phyloP scores from a whole-genome alignment of 2,888 invertebrate genomes.

The Pinctada fucata region DNA sequence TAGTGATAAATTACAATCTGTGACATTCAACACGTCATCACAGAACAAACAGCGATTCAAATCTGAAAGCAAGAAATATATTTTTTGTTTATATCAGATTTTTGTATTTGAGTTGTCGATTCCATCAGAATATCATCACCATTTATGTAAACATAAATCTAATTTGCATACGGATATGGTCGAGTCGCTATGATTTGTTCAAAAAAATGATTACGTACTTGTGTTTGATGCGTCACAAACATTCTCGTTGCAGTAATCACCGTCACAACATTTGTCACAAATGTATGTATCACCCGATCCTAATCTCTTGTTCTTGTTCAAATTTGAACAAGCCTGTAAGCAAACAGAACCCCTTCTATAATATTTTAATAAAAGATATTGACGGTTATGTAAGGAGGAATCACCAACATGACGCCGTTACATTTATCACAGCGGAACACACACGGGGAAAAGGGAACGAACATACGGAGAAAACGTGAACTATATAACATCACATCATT shows the following conservation, averaged over 20 bases:
- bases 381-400: too few relatives aligned
- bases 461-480: too few relatives aligned
- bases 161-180: too few relatives aligned
- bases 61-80: conserved; percentile 5
- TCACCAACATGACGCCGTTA: too few relatives aligned
- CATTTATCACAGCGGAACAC: too few relatives aligned
- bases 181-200: too few relatives aligned
- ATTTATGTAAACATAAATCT: too few relatives aligned
- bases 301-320: background rate
- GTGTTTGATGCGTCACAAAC: conserved; percentile 7
- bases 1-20: conserved; percentile 21
- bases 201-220: background rate
- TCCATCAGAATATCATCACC: too few relatives aligned
- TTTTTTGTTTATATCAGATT: background rate
- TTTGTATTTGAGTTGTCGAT: background rate
- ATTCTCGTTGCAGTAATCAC: conserved; percentile 5
- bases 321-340: background rate
- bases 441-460: too few relatives aligned
- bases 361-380: too few relatives aligned
- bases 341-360: too few relatives aligned
- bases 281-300: conserved; percentile 3
- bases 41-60: conserved; percentile 25
- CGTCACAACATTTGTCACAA: conserved; percentile 21
- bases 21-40: conserved; percentile 23
- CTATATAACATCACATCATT: too few relatives aligned